A percentile compares a stretch with the other conserved stretches of the same genome.
Evolutionary conservation across 2,797 vertebrate genomes (phyloP).

Genomic region (Diceros bicornis): DNA sequence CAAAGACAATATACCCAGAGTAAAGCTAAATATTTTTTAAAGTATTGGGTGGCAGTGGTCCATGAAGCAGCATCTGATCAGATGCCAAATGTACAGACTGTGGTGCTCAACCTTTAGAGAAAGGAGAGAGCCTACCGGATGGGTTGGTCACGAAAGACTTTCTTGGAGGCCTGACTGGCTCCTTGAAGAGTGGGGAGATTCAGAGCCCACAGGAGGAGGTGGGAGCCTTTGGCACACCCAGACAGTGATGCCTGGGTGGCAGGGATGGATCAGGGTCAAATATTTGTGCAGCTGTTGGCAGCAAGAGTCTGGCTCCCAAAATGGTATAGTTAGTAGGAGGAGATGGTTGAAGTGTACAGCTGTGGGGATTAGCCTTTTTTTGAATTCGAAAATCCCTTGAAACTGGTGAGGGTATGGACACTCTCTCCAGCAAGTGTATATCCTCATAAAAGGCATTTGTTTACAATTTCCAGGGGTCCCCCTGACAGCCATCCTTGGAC

Average conservation of each 20-base stretch:
- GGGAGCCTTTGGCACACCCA: not conserved
- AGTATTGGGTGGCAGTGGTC: not conserved
- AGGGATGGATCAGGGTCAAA: not conserved
- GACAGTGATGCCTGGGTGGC: not conserved
- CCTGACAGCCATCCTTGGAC: not conserved
- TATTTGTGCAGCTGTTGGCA: not conserved
- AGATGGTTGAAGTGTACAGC: not conserved
- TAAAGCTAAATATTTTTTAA: slow-evolving; percentile 23
- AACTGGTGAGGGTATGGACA: not conserved
- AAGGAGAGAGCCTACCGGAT: not conserved
- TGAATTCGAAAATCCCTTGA: slow-evolving; percentile 16
- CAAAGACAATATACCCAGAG: not conserved
- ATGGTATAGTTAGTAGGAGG: not conserved
- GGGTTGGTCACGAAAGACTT: not conserved
- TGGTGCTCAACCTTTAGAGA: not conserved
- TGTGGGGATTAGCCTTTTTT: not conserved
- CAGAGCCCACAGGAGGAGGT: not conserved
- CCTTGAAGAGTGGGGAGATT: not conserved
- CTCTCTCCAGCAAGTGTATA: not conserved
- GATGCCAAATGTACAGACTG: not conserved
- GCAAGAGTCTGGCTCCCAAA: not conserved
- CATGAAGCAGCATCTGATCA: not conserved
- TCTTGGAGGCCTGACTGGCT: not conserved
- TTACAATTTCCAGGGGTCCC: not conserved
- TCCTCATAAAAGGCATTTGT: not conserved